Evolutionary conservation across 2,888 invertebrate genomes (phyloP).

Genomic region (Brassicogethes aeneus): DNA sequence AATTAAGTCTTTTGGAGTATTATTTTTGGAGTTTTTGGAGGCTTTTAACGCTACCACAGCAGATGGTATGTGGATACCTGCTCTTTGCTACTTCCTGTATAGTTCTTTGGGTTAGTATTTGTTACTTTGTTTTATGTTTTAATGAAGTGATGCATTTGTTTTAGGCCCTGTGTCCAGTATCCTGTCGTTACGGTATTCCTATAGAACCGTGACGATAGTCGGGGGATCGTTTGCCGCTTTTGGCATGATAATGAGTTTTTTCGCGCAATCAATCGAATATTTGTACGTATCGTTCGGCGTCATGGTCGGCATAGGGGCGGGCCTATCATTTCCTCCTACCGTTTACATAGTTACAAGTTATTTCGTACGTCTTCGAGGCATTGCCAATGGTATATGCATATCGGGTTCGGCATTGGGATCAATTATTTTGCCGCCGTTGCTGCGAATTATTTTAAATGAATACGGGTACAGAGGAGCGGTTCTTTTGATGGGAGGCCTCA

Average conservation of each 20-base stretch:
- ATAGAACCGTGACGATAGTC: conserved; percentile 70
- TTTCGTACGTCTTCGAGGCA: conserved; percentile 66
- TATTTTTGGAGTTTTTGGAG: conserved; percentile 73
- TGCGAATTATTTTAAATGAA: conserved; percentile 58
- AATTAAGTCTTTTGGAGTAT: conserved; percentile 79
- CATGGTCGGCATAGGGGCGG: conserved; percentile 75
- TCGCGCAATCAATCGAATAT: conserved; percentile 69
- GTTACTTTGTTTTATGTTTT: not conserved
- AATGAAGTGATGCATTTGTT: conserved; percentile 18
- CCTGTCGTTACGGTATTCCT: conserved; percentile 75
- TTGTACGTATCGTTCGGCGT: conserved; percentile 78
- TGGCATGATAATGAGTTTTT: conserved; percentile 78
- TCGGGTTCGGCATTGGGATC: conserved; percentile 82
- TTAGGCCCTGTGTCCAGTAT: conserved; percentile 79
- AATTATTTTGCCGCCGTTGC: conserved; percentile 72
- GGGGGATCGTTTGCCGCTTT: conserved; percentile 75
- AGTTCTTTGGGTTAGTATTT: conserved; percentile 66
- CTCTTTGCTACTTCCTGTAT: conserved; percentile 79
- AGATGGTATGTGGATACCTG: conserved; percentile 76
- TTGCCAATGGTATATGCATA: conserved; percentile 83
- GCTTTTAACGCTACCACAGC: conserved; percentile 66
- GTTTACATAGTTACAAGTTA: conserved; percentile 86
- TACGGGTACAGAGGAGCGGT: conserved; percentile 77
- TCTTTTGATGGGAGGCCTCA: conserved; percentile 71
- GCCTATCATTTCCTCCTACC: conserved; percentile 79